Evolutionary conservation across 2,797 vertebrate genomes (phyloP).

Genomic region (Tinamus major): DNA sequence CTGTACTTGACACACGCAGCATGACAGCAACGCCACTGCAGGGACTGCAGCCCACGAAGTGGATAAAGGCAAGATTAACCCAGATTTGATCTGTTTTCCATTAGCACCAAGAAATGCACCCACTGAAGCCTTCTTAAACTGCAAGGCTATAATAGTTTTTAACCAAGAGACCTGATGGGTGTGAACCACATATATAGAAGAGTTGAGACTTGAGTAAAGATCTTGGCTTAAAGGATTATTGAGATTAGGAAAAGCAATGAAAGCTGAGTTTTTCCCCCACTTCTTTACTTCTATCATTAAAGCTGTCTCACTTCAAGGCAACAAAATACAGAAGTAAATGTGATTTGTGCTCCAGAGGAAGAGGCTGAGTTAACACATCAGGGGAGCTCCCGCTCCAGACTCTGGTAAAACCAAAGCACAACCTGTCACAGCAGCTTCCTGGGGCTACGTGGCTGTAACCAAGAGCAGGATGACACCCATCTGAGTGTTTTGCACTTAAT

Average conservation of each 20-base stretch:
- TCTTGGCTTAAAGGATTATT: conserved; percentile 2
- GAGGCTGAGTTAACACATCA: neutral
- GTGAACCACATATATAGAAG: neutral
- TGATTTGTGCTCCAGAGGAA: neutral
- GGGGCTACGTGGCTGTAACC: accelerated
- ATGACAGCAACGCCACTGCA: neutral
- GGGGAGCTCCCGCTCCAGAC: neutral
- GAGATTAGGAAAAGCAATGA: neutral
- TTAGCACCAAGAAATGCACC: accelerated
- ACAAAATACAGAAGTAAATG: neutral
- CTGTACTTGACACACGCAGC: accelerated
- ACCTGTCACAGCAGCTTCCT: neutral
- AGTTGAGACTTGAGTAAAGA: neutral
- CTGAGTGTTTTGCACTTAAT: neutral
- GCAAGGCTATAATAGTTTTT: neutral
- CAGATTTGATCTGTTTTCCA: neutral
- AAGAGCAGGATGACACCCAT: neutral
- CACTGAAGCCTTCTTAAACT: neutral
- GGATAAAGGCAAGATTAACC: neutral
- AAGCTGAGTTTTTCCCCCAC: neutral
- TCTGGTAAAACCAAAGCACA: neutral
- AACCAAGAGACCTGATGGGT: neutral
- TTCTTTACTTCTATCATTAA: neutral
- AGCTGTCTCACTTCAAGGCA: neutral
- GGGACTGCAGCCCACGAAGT: neutral